These are phyloP conservation scores for Philereme transversata DNA, from an alignment of 2,888 invertebrate species.

Conservation along the genomic window DNA sequence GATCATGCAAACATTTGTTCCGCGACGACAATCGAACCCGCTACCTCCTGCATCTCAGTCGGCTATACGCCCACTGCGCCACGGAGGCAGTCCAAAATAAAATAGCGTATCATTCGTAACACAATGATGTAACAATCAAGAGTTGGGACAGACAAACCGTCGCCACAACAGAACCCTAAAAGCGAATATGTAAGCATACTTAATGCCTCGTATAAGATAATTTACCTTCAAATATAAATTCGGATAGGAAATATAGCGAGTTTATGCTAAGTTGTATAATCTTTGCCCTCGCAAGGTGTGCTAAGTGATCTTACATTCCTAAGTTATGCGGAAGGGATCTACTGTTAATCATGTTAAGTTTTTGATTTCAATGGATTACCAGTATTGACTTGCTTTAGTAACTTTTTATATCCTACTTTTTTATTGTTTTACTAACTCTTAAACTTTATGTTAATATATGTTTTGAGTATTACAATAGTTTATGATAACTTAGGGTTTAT, in stretches of 20 bases:
- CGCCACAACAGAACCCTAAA: slow-evolving; percentile 26
- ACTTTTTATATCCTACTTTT: no score
- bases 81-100: no score
- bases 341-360: slow-evolving; percentile 66
- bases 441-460: no score
- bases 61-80: no score
- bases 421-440: no score
- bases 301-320: slow-evolving; percentile 68
- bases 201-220: slow-evolving; percentile 44
- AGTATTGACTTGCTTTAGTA: slow-evolving; percentile 10
- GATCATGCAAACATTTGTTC: no score
- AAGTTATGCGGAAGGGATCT: slow-evolving; percentile 70
- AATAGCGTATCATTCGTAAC: no score
- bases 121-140: no score
- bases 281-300: slow-evolving; percentile 53
- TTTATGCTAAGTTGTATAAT: slow-evolving; percentile 56
- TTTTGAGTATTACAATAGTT: no score
- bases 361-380: slow-evolving; percentile 25
- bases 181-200: slow-evolving; percentile 34
- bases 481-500: no score
- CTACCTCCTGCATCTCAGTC: no score
- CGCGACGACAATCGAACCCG: no score
- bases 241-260: slow-evolving; percentile 45
- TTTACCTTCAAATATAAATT: slow-evolving; percentile 49
- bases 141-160: slow-evolving; percentile 2